phyloP scores from a whole-genome alignment of 1,140 invertebrate genomes.

The Homalodisca vitripennis region DNA sequence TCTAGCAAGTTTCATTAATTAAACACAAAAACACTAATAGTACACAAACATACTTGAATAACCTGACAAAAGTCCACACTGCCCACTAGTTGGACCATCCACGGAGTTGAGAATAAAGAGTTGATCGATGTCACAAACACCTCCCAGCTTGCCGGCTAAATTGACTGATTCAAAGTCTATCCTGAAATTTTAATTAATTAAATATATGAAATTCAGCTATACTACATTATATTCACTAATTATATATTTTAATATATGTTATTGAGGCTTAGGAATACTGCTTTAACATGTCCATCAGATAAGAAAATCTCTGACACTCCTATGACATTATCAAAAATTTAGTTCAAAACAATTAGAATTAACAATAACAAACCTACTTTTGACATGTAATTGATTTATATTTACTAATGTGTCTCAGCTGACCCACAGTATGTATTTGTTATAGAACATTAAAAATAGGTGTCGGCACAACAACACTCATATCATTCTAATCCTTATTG shows the following conservation, averaged over 20 bases:
- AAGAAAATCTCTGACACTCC: neutral
- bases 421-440: too few species aligned
- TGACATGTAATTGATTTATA: neutral
- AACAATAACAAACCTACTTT: neutral
- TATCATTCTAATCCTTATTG: too few species aligned
- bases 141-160: conserved; percentile 46
- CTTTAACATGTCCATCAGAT: neutral
- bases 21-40: too few species aligned
- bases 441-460: too few species aligned
- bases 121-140: conserved; percentile 49
- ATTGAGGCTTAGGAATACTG: neutral
- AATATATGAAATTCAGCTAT: neutral
- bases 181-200: conserved; percentile 30
- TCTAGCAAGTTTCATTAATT: too few species aligned
- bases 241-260: neutral
- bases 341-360: neutral
- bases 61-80: conserved; percentile 47
- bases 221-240: neutral
- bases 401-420: too few species aligned
- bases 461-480: too few species aligned
- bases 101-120: conserved; percentile 48
- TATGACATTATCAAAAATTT: neutral
- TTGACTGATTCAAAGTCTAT: conserved; percentile 47
- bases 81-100: conserved; percentile 47
- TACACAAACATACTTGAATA: conserved; percentile 47